Base-by-base conservation (phyloP, 2,888 invertebrate species). In the Cryptus viduatorius region DNA sequence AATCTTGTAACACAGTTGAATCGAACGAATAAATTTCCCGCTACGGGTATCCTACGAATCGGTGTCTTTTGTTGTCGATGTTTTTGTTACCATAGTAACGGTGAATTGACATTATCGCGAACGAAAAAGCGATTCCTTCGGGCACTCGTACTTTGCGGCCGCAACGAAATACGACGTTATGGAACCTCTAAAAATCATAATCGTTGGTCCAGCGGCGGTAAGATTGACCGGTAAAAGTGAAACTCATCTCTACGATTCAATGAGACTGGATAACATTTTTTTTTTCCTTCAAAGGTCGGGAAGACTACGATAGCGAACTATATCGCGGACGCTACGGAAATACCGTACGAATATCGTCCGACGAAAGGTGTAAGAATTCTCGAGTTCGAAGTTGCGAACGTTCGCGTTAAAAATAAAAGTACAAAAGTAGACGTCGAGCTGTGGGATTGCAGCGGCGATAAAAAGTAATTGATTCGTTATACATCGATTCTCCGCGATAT, bases 361-460 rank as follows among this genome's bases (percentile, higher is more conserved):
- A 97, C 97, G 0, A 95, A 96, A 93, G 97, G 97, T 56, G 96
- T 96, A 48, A 95, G 97, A 89, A 97, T 97, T 88, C 94, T 97
- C 14, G 97, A 97, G 92, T 97, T 97, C 93, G 97, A 97, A 93
- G 94, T 95, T 31, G 94, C 95, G 29, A 95, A 95, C 88, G 90
- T 96, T 5, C 95, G 94, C 87, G 94, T 96, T 0, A 95, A 95
- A 89, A 95, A 95, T 5, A 95, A 95, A 89, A 93, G 93, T 67
- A 92, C 93, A 10, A 96, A 95, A 88, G 95, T 95, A 37, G 97
- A 97, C 89, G 95, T 97, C 53, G 97, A 97, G 93, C 93, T 97
- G 67, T 97, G 97, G 97, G 97, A 97, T 91, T 96, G 96, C 93
- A 97, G 97, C 91, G 97, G 97, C 16, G 96, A 97, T 92, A 95